Base-by-base conservation (phyloP, 1,140 invertebrate species). In the Mycetomoellerius zeteki region DNA sequence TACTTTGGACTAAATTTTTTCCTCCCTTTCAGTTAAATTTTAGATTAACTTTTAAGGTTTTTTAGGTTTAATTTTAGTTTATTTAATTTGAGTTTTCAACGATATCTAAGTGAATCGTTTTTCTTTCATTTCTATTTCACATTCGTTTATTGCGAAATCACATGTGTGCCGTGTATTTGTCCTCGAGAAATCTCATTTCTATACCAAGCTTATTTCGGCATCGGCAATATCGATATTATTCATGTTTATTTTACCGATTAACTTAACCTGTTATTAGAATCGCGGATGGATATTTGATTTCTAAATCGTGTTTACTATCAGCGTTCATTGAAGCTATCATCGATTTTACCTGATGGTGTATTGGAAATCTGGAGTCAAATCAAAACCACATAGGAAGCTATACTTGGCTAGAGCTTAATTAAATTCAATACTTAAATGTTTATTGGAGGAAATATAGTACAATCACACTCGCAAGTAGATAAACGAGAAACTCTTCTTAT, bases 211-310 rank as follows among this genome's bases (percentile, higher is more conserved):
- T 33, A 69, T 33, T 16, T 33, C 43, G n/a, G 7, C 14, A 52
- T 47, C 37, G 37, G 24, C 6, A 58, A 82, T 33, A 75, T 60
- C n/a, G 14, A 73, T 65, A 73, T 84, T 4, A 33, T 24, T 27
- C 27, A 69, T 62, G n/a, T 75, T 84, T 75, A 75, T 62, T 84
- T 82, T 82, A 47, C 21, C 67, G 67, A 75, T 60, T 21, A 75
- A 84, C 30, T 84, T 75, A 33, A 43, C 24, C 14, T 54, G 3
- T 54, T 21, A n/a, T 43, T 37, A 24, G 43, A 75, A 69, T 67
- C 43, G 77, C 64, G 65, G 77, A 64, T 30, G 52, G 65, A 73
- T 90, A 87, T 90, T 90, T 90, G 89, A 84, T 89, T 90, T 90
- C 58, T 75, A 89, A 80, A 89, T 89, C 88, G 50, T 90, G 85